Conservation (phyloP, 1,140 invertebrate genomes). For the Formica selysi region DNA sequence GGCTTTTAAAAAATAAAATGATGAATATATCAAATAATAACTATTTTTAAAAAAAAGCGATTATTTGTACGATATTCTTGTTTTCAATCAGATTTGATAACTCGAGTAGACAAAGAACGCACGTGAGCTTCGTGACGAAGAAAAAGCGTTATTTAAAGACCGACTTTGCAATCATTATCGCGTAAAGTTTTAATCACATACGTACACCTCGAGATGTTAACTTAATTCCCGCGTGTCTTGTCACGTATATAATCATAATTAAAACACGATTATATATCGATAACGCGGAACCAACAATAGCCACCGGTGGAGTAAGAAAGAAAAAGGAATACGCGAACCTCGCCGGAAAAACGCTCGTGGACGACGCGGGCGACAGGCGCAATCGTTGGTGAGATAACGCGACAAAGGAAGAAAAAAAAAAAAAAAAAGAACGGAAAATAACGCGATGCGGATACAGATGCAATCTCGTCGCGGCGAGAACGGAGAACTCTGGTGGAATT, state of each 20-base stretch:
- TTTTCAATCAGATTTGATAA: background rate
- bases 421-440: conserved; percentile 17
- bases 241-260: conserved; percentile 20
- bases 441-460: conserved; percentile 33
- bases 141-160: background rate
- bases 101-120: too few relatives aligned
- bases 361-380: conserved; percentile 31
- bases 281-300: conserved; percentile 20
- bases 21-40: too few relatives aligned
- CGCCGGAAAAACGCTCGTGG: conserved; percentile 38
- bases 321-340: background rate
- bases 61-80: too few relatives aligned
- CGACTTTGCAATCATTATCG: background rate
- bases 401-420: conserved; percentile 9
- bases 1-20: background rate
- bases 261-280: background rate
- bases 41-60: too few relatives aligned
- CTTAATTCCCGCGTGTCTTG: background rate
- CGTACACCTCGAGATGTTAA: background rate
- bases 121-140: background rate
- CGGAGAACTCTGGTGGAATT: background rate
- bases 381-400: conserved; percentile 36
- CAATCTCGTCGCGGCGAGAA: conserved; percentile 20
- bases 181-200: conserved; percentile 6
- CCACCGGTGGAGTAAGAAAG: background rate